Evolutionary conservation across 2,888 invertebrate genomes (phyloP), one percentile per base, ranked within the genome.

Genomic region (Hofmannophila pseudospretella): DNA sequence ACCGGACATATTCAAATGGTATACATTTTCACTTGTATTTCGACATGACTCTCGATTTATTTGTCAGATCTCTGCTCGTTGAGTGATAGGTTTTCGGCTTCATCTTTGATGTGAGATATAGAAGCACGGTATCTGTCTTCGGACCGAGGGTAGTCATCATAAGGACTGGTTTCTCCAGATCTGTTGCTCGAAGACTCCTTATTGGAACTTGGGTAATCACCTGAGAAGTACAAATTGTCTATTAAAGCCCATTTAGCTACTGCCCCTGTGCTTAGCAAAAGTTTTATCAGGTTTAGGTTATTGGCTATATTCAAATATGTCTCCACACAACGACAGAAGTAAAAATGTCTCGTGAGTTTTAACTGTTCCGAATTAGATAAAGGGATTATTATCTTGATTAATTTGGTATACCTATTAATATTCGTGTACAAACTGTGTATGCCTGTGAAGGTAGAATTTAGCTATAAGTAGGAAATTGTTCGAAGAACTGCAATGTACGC

Each of bases 11-110:
- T 25, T 3, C 25, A 4, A 9, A 9, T 32, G 5, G 12, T 14
- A 32, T n/a, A 32, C 19, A 32, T 7, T 20, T 12, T 5, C 7
- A 30, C n/a, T 28, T 29, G 11, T 16, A 7, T 26, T 36, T 28
- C 34, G 16, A 16, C n/a, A n/a, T n/a, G 2, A 20, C 20, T 23
- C 8, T n/a, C 23, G n/a, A 23, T 59, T 67, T 81, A 85, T 60
- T 85, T 86, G 49, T 86, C 86, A 70, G 79, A 78, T 72, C 86
- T 78, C 51, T 85, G 84, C 55, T 85, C 85, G 58, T 88, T 88
- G 36, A 88, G 76, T 3, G 88, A 88, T 4, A 88, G 61, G 54
- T 88, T 88, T 42, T 88, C 88, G 0, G 88, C 88, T 51, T 88
- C 88, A 41, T 87, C 87, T 44, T 86, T 82, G 51, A 81, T 75